Conservation (phyloP, 2,888 invertebrate species). For the Halocaridina rubra region DNA sequence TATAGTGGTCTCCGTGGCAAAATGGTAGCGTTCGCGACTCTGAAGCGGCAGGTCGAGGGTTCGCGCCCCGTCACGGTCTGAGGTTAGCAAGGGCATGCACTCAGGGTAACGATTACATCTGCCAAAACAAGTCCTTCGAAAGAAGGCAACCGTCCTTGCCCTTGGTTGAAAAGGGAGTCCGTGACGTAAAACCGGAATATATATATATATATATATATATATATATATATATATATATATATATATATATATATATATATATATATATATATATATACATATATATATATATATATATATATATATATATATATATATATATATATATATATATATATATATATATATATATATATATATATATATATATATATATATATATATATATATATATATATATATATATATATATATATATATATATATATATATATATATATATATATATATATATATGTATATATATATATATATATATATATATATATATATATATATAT, state of each 20-base stretch:
- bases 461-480: conserved; percentile 14
- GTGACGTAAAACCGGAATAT: background rate
- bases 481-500: background rate
- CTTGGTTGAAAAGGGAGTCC: background rate
- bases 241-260: background rate
- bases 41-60: too few species aligned
- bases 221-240: conserved; percentile 14
- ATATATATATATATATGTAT: conserved; percentile 2
- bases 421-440: background rate
- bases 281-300: background rate
- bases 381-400: conserved; percentile 2
- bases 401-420: conserved; percentile 1
- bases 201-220: background rate
- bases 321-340: background rate
- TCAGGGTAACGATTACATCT: too few species aligned
- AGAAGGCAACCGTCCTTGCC: too few species aligned
- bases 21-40: too few species aligned
- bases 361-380: background rate
- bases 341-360: background rate
- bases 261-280: background rate
- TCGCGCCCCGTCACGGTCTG: too few species aligned
- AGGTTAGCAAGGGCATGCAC: too few species aligned
- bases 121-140: too few species aligned
- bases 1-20: too few species aligned
- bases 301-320: background rate